phyloP scores from a whole-genome alignment of 2,113 vertebrate species.

The Podiceps cristatus region DNA sequence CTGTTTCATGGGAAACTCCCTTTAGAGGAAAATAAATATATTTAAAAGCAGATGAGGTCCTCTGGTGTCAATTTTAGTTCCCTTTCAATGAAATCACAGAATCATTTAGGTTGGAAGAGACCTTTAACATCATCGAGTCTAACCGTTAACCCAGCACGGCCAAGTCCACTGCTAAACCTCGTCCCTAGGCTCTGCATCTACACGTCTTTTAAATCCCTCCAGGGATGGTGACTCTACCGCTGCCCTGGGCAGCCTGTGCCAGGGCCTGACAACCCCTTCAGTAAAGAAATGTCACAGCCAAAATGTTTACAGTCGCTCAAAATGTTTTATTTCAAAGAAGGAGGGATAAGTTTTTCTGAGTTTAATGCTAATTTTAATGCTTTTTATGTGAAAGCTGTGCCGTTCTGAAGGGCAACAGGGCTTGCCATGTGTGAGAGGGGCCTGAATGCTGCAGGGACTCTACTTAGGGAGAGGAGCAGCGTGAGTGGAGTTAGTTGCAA shows the following conservation, averaged over 20 bases:
- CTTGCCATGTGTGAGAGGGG: not conserved
- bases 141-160: no score
- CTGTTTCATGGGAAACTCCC: not conserved
- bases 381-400: not conserved
- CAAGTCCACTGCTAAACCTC: no score
- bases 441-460: not conserved
- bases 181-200: no score
- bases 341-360: not conserved
- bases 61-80: not conserved
- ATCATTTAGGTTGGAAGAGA: no score
- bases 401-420: fast-evolving
- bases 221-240: no score
- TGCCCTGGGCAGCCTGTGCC: no score
- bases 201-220: no score
- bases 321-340: not conserved
- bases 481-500: not conserved
- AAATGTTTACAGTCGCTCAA: not conserved
- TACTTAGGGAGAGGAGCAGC: fast-evolving
- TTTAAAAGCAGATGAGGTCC: not conserved
- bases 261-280: not conserved
- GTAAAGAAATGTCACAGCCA: not conserved
- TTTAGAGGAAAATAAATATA: not conserved
- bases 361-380: not conserved
- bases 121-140: no score
- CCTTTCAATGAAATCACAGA: not conserved